Percentiles rank a stretch among this genome's conserved stretches.
Evolutionary conservation across 2,113 vertebrate genomes (phyloP).

Genomic region (Chionis minor): DNA sequence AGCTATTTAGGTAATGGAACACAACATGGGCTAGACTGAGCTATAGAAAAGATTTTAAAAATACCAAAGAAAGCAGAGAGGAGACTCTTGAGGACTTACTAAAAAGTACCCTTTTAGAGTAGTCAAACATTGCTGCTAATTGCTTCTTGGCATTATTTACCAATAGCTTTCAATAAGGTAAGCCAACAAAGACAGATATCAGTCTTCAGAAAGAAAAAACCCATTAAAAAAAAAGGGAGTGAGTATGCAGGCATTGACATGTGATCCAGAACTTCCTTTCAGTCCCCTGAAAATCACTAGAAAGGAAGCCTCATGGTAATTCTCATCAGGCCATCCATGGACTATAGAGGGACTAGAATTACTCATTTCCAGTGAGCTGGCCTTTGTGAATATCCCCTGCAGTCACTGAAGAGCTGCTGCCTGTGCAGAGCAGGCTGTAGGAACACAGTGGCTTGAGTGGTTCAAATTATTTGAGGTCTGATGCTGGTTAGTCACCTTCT

Average conservation of each 20-base stretch:
- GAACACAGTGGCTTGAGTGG: not conserved
- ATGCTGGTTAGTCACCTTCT: not conserved
- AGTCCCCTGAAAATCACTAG: not conserved
- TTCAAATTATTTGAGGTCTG: not conserved
- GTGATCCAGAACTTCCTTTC: not conserved
- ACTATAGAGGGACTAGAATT: not conserved
- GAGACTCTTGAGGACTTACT: not conserved
- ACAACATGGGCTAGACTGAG: not conserved
- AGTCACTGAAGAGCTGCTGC: not conserved
- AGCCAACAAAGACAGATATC: not conserved
- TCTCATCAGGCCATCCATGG: not conserved
- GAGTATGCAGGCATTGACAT: not conserved
- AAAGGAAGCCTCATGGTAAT: not conserved
- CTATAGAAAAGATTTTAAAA: not conserved
- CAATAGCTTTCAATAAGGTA: not conserved
- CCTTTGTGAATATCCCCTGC: not conserved
- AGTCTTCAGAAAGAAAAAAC: not conserved
- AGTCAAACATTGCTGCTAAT: too few relatives aligned
- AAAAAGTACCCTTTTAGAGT: too few relatives aligned
- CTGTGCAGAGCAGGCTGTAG: not conserved
- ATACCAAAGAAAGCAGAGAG: not conserved
- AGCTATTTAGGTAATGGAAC: not conserved
- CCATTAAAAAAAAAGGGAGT: not conserved
- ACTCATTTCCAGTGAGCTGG: not conserved
- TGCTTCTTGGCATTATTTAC: not conserved